These are phyloP conservation scores for Heliconius congener DNA, from an alignment of 1,140 invertebrate species.

Conservation along the genomic window DNA sequence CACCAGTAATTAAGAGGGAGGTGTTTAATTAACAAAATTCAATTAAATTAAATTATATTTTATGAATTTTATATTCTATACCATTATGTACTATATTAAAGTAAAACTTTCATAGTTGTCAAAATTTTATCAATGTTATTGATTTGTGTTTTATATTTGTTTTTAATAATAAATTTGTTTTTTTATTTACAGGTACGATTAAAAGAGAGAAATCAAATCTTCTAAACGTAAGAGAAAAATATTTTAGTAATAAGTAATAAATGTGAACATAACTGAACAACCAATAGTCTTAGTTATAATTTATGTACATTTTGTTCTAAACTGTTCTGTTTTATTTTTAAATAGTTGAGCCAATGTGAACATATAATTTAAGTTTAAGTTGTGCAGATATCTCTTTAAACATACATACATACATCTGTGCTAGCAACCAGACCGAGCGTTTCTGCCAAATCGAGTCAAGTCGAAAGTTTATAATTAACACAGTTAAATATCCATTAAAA, in stretches of 20 bases:
- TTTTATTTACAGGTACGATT: constrained; percentile 34
- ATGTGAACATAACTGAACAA: too few species aligned
- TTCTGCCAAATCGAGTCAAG: constrained; percentile 61
- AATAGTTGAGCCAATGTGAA: too few species aligned
- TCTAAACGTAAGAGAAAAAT: background rate
- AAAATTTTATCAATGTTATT: too few species aligned
- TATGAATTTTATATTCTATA: constrained; percentile 50
- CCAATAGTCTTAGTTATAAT: too few species aligned
- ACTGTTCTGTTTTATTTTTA: too few species aligned
- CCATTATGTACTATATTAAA: too few species aligned
- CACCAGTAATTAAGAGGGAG: constrained; percentile 71
- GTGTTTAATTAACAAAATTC: constrained; percentile 75
- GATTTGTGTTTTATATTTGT: too few species aligned
- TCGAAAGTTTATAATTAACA: constrained; percentile 75
- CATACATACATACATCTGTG: constrained; percentile 50
- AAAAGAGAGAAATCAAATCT: background rate
- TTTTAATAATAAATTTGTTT: background rate
- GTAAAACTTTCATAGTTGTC: too few species aligned
- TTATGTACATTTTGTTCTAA: too few species aligned
- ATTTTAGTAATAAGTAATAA: too few species aligned
- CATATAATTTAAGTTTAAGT: background rate
- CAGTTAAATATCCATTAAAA: constrained; percentile 79
- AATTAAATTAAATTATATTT: constrained; percentile 75
- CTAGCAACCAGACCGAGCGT: constrained; percentile 34
- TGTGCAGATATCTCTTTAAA: constrained; percentile 48